Base-by-base conservation (phyloP, 35 echinoderm and acorn worm genomes). In the Ophioderma brevispina region DNA sequence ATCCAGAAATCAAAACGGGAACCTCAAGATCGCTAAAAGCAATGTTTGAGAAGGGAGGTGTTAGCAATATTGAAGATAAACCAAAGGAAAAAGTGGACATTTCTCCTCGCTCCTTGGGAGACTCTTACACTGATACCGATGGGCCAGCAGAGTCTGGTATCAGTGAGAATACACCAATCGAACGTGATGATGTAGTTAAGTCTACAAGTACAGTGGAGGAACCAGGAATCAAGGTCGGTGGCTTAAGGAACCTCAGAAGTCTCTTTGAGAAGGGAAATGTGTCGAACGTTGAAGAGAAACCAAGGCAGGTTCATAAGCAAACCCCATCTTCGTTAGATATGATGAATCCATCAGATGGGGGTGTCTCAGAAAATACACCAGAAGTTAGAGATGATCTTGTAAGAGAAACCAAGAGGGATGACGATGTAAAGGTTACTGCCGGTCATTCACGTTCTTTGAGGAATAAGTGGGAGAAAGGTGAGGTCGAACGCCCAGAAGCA, bases 231-330 rank as follows among this genome's bases (percentile, higher is more conserved):
- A 87, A 88, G 31, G 34, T 41, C 3, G 96, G 89, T 70, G 64
- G 46, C 37, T 91, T 94, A 31, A 85, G 78, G 42, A 81, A 63
- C 1, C 80, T 99, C 19, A 85, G 81, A 35, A 92, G 87, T 35
- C 70, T 88, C 42, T 99, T 95, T 85, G 97, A 99, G 49, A 90
- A 95, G 75, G 97, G 97, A 35, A 83, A 87, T 38, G 97, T 99
- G 18, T 89, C 87, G 77, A 99, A 93, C 78, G 84, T 93, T 0
- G 86, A 78, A 46, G 91, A 91, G 56, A 95, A 93, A 43, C 88
- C 87, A 13, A 92, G 85, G 52, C 39, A 37, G 32, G 38, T 87
- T 25, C 52, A 91, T 0, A 86, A 99, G 43, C 39, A 91, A 0
- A 87, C 33, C 2, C 88, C 89, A 13, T 75, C 75, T 37, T 91